phyloP scores from a whole-genome alignment of 2,888 invertebrate genomes.

The Drymonia ruficornis region DNA sequence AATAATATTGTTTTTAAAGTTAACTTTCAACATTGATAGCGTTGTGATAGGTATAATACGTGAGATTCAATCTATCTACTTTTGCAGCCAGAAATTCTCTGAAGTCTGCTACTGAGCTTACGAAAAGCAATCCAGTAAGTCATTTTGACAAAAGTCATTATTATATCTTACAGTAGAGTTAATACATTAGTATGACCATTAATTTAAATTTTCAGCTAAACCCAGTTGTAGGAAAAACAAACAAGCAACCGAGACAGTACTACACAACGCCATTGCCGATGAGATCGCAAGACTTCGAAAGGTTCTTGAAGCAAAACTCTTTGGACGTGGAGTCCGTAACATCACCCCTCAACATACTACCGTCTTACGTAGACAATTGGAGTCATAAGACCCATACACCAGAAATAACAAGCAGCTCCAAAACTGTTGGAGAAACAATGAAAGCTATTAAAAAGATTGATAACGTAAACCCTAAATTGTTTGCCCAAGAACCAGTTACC shows the following conservation, averaged over 20 bases:
- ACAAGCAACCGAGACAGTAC: slow-evolving; percentile 55
- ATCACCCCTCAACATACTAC: slow-evolving; percentile 39
- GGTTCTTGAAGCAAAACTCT: slow-evolving; percentile 57
- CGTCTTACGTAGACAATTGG: slow-evolving; percentile 4
- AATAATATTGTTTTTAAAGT: background rate
- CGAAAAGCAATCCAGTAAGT: slow-evolving; percentile 6
- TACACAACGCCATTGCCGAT: slow-evolving; percentile 68
- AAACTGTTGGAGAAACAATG: background rate
- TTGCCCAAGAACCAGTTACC: background rate
- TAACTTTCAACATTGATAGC: background rate
- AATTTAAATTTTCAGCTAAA: slow-evolving; percentile 34
- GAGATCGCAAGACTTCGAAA: slow-evolving; percentile 54
- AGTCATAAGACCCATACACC: background rate
- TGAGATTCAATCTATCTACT: background rate
- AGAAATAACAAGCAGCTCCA: background rate
- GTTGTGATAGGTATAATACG: too few relatives aligned
- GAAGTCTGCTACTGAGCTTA: background rate
- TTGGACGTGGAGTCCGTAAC: slow-evolving; percentile 62
- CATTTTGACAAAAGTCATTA: background rate
- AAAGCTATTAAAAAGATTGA: background rate
- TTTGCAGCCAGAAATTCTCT: slow-evolving; percentile 19
- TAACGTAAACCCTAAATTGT: background rate
- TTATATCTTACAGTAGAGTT: background rate
- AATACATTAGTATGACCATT: background rate
- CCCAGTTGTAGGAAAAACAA: slow-evolving; percentile 40